These are phyloP conservation scores for Tillus elongatus DNA, from an alignment of 2,888 invertebrate genomes.

Conservation along the genomic window DNA sequence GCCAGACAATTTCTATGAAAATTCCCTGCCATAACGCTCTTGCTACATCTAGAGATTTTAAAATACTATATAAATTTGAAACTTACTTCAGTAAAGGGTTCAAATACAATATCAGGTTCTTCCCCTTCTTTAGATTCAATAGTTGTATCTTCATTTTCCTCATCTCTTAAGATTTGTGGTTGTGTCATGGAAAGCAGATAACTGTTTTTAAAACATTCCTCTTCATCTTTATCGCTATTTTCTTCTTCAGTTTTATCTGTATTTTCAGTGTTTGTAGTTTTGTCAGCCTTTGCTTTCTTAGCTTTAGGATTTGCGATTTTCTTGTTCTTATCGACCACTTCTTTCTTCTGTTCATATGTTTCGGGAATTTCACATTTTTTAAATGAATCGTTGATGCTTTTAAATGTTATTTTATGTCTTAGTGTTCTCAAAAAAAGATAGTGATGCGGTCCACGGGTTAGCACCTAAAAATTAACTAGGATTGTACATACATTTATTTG, in stretches of 20 bases:
- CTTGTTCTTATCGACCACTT: slow-evolving; percentile 10
- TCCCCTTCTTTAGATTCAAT: slow-evolving; percentile 15
- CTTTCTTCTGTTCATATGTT: slow-evolving; percentile 5
- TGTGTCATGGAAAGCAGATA: slow-evolving; percentile 66
- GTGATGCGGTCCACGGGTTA: slow-evolving; percentile 55
- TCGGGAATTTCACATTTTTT: slow-evolving; percentile 23
- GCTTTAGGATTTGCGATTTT: slow-evolving; percentile 16
- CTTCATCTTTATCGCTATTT: slow-evolving; percentile 37
- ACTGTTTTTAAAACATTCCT: slow-evolving; percentile 49
- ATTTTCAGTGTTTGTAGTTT: slow-evolving; percentile 23
- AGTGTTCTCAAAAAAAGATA: slow-evolving; percentile 56
- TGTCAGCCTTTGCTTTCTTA: slow-evolving; percentile 27
- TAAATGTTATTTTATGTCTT: slow-evolving; percentile 50
- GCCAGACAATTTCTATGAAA: too few relatives aligned
- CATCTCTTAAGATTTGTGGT: slow-evolving; percentile 23
- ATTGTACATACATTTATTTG: neutral
- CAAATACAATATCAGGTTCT: slow-evolving; percentile 44
- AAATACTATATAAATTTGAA: slow-evolving; percentile 7
- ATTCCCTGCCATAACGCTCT: too few relatives aligned
- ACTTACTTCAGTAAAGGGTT: slow-evolving; percentile 53
- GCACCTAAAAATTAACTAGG: slow-evolving; percentile 36
- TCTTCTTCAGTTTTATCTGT: slow-evolving; percentile 21
- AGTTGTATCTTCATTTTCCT: slow-evolving; percentile 20
- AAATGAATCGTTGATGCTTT: slow-evolving; percentile 47
- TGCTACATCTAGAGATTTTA: too few relatives aligned